Base-by-base conservation (phyloP, 2,888 invertebrate genomes). In the Agriotes lineatus region DNA sequence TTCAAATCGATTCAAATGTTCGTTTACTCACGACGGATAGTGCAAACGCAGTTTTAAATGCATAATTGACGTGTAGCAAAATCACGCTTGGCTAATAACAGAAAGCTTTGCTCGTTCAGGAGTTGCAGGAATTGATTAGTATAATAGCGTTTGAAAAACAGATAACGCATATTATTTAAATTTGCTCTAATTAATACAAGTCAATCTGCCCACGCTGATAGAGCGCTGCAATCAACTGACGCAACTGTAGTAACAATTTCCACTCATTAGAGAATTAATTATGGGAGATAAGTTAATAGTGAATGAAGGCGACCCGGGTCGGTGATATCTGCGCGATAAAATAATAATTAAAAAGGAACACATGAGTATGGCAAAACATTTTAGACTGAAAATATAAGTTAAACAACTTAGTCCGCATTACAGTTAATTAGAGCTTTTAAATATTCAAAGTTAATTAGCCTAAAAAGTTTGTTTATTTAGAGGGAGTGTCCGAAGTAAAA, bases 261-360 rank as follows among this genome's bases (percentile, higher is more conserved):
- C 75, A 77, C 76, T 79, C 77, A 77, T 79, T 79, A 79, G 75
- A 72, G 77, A 78, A 75, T 76, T 79, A 78, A 79, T 78, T 79
- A 77, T 75, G 72, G 63, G 60, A 73, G 76, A 77, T 78, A 77
- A 77, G 72, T 77, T 74, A 69, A 71, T 71, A 73, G 67, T 75
- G 77, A 76, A 77, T 76, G 76, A 71, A 75, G 72, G 71, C 69
- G 71, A 74, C 72, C 62, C 73, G 70, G 75, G 74, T 75, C 74
- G 71, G 70, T 69, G 70, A 52, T 70, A 63, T 65, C 64, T 70
- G 56, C 44, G 44, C 45, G 71, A 68, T 73, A 69, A 61, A 61
- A 59, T 56, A 54, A 71, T 64, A 71, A 72, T 69, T n/a, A n/a
- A 58, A 61, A 67, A 69, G 59, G 19, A 57, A 25, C 30, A 45